Percentiles rank a stretch among this genome's conserved stretches.
These are phyloP conservation scores for Pelmatolapia mariae DNA, from an alignment of 2,113 vertebrate species.

Conservation along the genomic window DNA sequence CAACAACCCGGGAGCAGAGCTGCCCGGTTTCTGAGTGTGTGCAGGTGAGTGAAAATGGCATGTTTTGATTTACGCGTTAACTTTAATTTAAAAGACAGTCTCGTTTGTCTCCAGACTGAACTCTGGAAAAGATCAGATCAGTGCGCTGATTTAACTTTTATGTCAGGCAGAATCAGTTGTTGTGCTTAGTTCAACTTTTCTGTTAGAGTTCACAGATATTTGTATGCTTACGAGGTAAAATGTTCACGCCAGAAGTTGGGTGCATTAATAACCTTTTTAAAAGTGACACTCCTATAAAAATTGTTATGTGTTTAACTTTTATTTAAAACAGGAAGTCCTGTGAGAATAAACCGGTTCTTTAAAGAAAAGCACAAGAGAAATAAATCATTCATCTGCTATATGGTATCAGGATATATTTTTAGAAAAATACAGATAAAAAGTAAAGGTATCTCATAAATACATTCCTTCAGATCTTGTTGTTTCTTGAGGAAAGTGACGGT, in stretches of 20 bases:
- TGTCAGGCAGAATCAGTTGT: neutral
- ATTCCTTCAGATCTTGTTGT: neutral
- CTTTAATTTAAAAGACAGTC: neutral
- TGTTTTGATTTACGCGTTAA: neutral
- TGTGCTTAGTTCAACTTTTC: neutral
- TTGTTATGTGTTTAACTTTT: neutral
- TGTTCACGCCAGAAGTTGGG: neutral
- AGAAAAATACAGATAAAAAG: neutral
- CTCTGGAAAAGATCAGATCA: neutral
- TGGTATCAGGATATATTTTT: neutral
- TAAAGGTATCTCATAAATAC: neutral
- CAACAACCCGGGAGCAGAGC: neutral
- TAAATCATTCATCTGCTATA: neutral
- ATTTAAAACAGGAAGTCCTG: neutral
- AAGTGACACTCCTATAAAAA: neutral
- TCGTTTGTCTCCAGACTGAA: neutral
- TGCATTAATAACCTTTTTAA: neutral
- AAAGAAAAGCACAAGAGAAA: neutral
- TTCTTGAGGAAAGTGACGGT: neutral
- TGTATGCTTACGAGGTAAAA: neutral
- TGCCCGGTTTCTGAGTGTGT: neutral
- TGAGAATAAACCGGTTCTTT: neutral
- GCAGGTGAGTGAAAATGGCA: neutral
- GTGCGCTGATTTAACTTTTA: neutral
- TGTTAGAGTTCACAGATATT: neutral